Evolutionary conservation across 2,113 vertebrate genomes (phyloP).

Genomic region (Saimiri boliviensis): DNA sequence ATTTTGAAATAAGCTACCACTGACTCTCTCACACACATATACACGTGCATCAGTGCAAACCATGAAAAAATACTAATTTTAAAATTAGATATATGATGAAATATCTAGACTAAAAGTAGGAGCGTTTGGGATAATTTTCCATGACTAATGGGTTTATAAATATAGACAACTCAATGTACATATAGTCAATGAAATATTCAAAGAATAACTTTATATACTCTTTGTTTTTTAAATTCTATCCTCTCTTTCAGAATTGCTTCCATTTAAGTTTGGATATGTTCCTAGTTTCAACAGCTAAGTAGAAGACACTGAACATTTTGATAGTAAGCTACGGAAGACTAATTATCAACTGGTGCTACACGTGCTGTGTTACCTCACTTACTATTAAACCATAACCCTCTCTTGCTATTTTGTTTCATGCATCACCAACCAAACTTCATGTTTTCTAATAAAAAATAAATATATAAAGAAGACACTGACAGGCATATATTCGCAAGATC

Average conservation of each 20-base stretch:
- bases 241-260: not conserved
- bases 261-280: not conserved
- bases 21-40: not conserved
- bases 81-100: constrained; percentile 13
- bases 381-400: not conserved
- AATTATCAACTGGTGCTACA: not conserved
- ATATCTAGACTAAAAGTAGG: constrained; percentile 50
- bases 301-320: not conserved
- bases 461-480: constrained; percentile 67
- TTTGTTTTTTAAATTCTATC: not conserved
- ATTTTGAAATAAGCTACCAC: not conserved
- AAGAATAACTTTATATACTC: not conserved
- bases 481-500: constrained; percentile 80
- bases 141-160: not conserved
- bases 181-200: not conserved
- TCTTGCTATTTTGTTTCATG: constrained; percentile 53
- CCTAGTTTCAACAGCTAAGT: constrained; percentile 31
- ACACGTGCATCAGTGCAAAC: constrained; percentile 2
- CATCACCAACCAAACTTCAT: constrained; percentile 62
- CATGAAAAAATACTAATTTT: constrained; percentile 36
- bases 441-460: constrained; percentile 68
- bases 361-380: constrained; percentile 23
- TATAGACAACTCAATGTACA: constrained; percentile 30
- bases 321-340: not conserved
- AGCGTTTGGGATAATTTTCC: constrained; percentile 7